phyloP scores from a whole-genome alignment of 2,888 invertebrate genomes.

The Cerceris ruficornis region DNA sequence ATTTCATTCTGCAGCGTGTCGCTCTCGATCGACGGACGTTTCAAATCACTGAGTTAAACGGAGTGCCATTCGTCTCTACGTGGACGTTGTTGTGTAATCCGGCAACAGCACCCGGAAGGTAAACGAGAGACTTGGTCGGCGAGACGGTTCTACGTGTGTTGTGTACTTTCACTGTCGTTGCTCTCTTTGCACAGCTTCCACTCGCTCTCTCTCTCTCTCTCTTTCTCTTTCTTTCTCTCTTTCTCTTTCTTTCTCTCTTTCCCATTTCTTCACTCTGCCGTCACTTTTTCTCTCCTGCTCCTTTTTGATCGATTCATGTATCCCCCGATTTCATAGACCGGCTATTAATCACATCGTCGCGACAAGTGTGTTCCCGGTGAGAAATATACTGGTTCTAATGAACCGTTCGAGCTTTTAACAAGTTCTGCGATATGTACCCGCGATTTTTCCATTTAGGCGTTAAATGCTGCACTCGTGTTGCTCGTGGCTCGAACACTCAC shows the following conservation, averaged over 20 bases:
- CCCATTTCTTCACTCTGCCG: neutral
- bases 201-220: constrained; percentile 4
- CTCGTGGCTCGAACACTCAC: too few species aligned
- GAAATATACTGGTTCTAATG: constrained; percentile 1
- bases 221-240: too few species aligned
- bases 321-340: constrained; percentile 7
- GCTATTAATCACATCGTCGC: constrained; percentile 27
- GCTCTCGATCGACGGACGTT: constrained; percentile 45
- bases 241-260: neutral
- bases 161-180: constrained; percentile 71
- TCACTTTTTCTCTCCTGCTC: neutral
- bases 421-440: neutral
- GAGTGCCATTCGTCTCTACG: constrained; percentile 58
- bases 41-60: constrained; percentile 41
- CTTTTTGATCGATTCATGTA: constrained; percentile 32
- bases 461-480: too few species aligned
- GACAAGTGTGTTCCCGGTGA: constrained; percentile 17
- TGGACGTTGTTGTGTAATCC: constrained; percentile 70
- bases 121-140: constrained; percentile 39
- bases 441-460: too few species aligned
- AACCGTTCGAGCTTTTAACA: neutral
- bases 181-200: constrained; percentile 10
- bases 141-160: constrained; percentile 33
- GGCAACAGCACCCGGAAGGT: constrained; percentile 65
- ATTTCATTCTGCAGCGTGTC: constrained; percentile 35